Base-by-base conservation (phyloP, 2,113 vertebrate species). In the Cairina moschata region DNA sequence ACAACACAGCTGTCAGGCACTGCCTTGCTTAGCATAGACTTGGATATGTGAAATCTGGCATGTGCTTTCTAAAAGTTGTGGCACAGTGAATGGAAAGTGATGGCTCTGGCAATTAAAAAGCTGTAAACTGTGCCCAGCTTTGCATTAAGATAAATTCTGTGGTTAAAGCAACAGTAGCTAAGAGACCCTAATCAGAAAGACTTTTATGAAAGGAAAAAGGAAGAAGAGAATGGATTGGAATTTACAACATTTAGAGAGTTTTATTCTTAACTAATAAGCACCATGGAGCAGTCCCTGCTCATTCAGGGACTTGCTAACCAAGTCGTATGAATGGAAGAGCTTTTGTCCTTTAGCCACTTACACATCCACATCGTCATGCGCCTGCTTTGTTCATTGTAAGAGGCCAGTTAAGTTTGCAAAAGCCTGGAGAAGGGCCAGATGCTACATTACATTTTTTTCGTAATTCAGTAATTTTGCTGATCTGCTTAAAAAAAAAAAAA, bases 71-170 rank as follows among this genome's bases (percentile, higher is more conserved):
- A 71, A 46, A 78, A 59, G 40, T 31, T 52, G 16, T 9, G 17
- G 46, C 21, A 11, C 18, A 25, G 62, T 0, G 0, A 59, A 4
- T 67, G 73, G 31, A 74, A 75, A 71, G 55, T 1, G 0, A 0
- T 29, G 50, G 9, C 50, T 86, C 32, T 84, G 31, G 63, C 17
- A 54, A 11, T 38, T 54, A 52, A 22, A 54, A 9, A 22, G 13
- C 50, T 72, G 34, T 54, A 31, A 28, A 22, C 26, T 72, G 4
- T 29, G 52, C 48, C 50, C 18, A 16, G 26, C 34, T 54, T 36
- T 52, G 50, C 34, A 22, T 15, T 18, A 72, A 31, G 26, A 54
- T 4, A 17, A 54, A 3, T 72, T 36, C 34, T 54, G 18, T 50
- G 31, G 34, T 72, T 29, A 38, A 54, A 29, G 26, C 20, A 71